Percentiles rank a stretch among this genome's conserved stretches.
These are phyloP conservation scores for Drosophila cognata DNA, from an alignment of 2,888 invertebrate species.

Conservation along the genomic window DNA sequence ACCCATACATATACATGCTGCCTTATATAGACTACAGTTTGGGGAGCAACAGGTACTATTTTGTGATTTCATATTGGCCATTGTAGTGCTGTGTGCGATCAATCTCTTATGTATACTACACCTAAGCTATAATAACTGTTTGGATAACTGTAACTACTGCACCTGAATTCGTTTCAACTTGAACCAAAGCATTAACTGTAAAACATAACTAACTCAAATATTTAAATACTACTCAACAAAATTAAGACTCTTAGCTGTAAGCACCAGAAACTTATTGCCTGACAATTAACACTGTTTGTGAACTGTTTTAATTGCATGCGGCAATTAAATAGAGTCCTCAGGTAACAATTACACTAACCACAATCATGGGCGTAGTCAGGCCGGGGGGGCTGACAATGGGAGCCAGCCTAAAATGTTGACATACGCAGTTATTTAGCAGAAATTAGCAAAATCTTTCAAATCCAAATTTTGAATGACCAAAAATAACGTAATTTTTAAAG, in stretches of 20 bases:
- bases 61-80: constrained; percentile 85
- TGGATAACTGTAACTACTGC: constrained; percentile 82
- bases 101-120: constrained; percentile 85
- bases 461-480: no score
- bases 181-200: constrained; percentile 45
- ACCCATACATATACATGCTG: constrained; percentile 10
- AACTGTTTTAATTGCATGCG: constrained; percentile 84
- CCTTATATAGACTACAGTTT: constrained; percentile 82
- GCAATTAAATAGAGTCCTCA: constrained; percentile 84
- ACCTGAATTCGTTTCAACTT: constrained; percentile 50
- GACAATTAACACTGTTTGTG: constrained; percentile 78
- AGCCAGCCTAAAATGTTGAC: background rate
- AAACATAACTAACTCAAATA: constrained; percentile 28
- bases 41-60: constrained; percentile 85
- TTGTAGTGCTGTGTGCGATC: constrained; percentile 85
- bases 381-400: background rate
- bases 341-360: constrained; percentile 79
- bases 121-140: constrained; percentile 83
- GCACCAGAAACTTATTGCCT: constrained; percentile 62
- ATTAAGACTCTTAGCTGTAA: constrained; percentile 48
- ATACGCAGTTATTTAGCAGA: rapidly evolving
- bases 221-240: background rate
- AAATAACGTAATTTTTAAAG: background rate
- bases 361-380: constrained; percentile 22
- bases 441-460: background rate